phyloP scores from a whole-genome alignment of 2,797 vertebrate genomes.

The Saxicola maurus region DNA sequence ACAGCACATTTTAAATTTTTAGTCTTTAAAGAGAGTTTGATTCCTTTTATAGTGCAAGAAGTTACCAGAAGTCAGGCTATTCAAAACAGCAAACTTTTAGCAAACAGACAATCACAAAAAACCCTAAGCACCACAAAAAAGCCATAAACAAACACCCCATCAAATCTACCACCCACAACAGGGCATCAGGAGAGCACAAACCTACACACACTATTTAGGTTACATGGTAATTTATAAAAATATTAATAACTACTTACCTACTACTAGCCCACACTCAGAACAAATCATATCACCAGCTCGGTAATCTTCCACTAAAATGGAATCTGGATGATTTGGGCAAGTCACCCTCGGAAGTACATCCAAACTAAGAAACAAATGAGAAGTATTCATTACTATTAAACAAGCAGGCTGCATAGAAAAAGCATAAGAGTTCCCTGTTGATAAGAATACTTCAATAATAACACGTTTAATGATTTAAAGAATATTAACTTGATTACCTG shows the following conservation, averaged over 20 bases:
- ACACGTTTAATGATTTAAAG: background rate
- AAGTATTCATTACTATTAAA: background rate
- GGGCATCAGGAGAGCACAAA: background rate
- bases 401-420: background rate
- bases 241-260: conserved; percentile 76
- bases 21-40: background rate
- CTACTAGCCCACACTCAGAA: conserved; percentile 95
- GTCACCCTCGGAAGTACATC: conserved; percentile 88
- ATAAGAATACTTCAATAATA: background rate
- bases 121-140: background rate
- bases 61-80: background rate
- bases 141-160: background rate
- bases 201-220: background rate
- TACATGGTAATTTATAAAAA: background rate
- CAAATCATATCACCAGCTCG: conserved; percentile 99
- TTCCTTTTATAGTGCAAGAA: background rate
- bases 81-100: background rate
- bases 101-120: background rate
- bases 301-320: conserved; percentile 95
- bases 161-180: background rate
- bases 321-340: conserved; percentile 95
- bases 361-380: conserved; percentile 57
- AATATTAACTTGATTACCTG: background rate
- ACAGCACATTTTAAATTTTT: background rate
- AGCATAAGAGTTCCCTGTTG: background rate